phyloP scores from a whole-genome alignment of 2,888 invertebrate species.

The Byasa hedistus region DNA sequence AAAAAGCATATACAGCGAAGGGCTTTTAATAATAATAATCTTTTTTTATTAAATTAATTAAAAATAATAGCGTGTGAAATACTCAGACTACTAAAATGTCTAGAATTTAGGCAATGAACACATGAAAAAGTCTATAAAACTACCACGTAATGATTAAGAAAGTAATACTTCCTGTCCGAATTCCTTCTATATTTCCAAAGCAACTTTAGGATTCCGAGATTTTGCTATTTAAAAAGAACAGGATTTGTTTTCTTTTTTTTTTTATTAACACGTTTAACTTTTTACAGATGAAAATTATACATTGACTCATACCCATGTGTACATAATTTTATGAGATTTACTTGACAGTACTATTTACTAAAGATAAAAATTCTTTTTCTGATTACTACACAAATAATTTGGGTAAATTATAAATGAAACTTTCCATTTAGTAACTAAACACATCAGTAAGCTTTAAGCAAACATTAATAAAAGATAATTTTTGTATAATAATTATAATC shows the following conservation, averaged over 20 bases:
- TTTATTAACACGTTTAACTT: no score
- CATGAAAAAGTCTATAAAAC: no score
- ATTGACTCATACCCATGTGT: no score
- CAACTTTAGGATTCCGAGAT: background rate
- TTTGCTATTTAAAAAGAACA: slow-evolving; percentile 9
- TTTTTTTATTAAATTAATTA: no score
- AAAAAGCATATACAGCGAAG: no score
- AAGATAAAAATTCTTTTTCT: background rate
- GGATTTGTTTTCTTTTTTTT: background rate
- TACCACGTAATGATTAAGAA: background rate
- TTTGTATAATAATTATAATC: background rate
- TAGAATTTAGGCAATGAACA: no score
- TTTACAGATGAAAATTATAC: no score
- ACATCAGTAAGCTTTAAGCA: background rate
- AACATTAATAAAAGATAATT: background rate
- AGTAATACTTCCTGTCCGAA: background rate
- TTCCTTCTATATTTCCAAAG: background rate
- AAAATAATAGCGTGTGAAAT: no score
- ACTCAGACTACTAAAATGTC: no score
- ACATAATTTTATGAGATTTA: no score
- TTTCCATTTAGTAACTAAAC: background rate
- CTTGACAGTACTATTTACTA: background rate
- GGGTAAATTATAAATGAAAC: background rate
- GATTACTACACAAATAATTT: background rate
- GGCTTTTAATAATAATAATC: no score